Base-by-base conservation (phyloP, 2,113 vertebrate genomes). In the Dicaeum eximium region DNA sequence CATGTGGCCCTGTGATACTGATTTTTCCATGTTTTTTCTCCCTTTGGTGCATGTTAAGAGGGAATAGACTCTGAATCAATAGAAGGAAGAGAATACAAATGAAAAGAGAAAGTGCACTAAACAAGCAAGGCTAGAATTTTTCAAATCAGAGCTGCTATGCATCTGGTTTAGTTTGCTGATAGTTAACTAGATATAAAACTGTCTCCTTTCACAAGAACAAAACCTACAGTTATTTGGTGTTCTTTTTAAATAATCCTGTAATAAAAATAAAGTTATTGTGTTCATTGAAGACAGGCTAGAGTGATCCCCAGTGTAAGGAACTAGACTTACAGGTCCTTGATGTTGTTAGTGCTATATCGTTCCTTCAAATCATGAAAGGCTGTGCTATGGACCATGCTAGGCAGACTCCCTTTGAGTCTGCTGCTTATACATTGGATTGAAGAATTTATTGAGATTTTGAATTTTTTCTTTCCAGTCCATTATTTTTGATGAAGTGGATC, bases 401-500 rank as follows among this genome's bases (percentile, higher is more conserved):
- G 24, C 51, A 87, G 62, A 20, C 9, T 74, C n/a, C 35, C 53
- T 82, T 64, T 72, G 58, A 60, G 31, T 74, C 56, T 86, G 25
- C 69, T 88, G 57, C 33, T 80, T 84, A 30, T 77, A 14, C 14
- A 11, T 1, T 51, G 27, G 18, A 64, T 62, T 73, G 33, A 66
- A 5, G 56, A 72, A 80, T 44, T 94, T 58, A 80, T 28, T 80
- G 44, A 44, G 11, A 15, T 73, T 93, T 91, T 79, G 8, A 35
- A 38, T 90, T 93, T 88, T 79, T 69, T 85, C 48, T 94, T 95
- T 97, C 7, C 92, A 99, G 99, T 99, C 99, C 3, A 99, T 99
- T 95, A 99, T 99, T 97, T 99, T 99, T 95, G 99, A 99, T 64
- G 99, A 99, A 69, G 99, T 99, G 75, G 99, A 99, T 96, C 97